Evolutionary conservation across 1,140 invertebrate genomes (phyloP).

Genomic region (Teleogryllus occipitalis): DNA sequence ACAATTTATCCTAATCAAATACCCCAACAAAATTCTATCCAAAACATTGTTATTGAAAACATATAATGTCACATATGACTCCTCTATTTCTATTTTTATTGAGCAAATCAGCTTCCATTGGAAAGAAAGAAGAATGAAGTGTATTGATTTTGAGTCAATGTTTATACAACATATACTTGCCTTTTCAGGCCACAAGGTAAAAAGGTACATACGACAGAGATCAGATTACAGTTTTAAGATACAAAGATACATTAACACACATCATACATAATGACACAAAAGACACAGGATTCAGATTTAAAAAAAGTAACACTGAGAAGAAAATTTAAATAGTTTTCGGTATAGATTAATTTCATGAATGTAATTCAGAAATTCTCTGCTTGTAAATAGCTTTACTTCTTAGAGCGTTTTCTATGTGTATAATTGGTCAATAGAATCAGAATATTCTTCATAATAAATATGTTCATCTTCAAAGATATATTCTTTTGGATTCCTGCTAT

Average conservation of each 20-base stretch:
- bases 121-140: not conserved
- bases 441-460: not conserved
- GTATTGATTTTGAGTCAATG: not conserved
- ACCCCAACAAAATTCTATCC: not conserved
- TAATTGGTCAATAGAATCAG: slow-evolving; percentile 5
- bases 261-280: not conserved
- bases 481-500: not conserved
- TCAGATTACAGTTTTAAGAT: not conserved
- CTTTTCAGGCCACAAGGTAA: not conserved
- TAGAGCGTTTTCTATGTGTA: not conserved
- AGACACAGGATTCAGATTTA: not conserved
- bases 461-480: not conserved
- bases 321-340: not conserved
- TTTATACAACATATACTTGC: not conserved
- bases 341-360: not conserved
- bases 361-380: not conserved
- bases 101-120: not conserved
- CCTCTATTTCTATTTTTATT: not conserved
- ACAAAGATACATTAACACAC: not conserved
- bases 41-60: not conserved
- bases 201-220: not conserved
- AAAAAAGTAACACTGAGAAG: not conserved
- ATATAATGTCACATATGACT: not conserved
- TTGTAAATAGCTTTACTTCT: not conserved
- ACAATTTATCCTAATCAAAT: not conserved